Conservation (phyloP, 2,888 invertebrate species). For the Heteromyza rotundicornis region DNA sequence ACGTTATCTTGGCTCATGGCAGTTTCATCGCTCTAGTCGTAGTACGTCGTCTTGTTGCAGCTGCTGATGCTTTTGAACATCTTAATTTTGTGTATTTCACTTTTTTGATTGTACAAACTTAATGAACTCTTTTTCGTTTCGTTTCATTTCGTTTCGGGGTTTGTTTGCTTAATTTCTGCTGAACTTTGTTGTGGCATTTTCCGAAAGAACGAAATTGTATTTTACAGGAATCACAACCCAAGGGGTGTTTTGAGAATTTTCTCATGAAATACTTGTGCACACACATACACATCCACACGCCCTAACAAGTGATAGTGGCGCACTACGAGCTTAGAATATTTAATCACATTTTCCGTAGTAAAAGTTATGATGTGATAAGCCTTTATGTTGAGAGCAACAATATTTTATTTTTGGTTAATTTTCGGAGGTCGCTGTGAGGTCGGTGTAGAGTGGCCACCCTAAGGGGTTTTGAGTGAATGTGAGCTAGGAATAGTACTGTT, state of each 20-base stretch:
- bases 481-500: too few relatives aligned
- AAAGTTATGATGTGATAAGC: conserved; percentile 4
- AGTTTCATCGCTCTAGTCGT: too few relatives aligned
- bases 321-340: neutral
- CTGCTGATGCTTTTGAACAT: neutral
- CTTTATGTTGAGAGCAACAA: neutral
- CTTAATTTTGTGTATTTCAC: neutral
- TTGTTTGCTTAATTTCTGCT: neutral
- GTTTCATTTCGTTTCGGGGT: neutral
- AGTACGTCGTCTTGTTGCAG: too few relatives aligned
- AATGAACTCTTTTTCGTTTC: neutral
- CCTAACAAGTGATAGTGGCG: neutral
- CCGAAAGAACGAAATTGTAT: neutral
- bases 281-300: too few relatives aligned
- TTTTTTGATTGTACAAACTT: neutral
- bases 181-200: neutral
- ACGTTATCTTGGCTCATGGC: neutral
- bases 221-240: neutral
- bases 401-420: neutral
- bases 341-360: conserved; percentile 2
- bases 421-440: too few relatives aligned
- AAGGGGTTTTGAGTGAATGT: too few relatives aligned
- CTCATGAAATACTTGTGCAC: too few relatives aligned
- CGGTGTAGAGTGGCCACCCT: too few relatives aligned
- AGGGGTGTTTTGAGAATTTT: neutral